Conservation (phyloP, 35 echinoderm and acorn worm species). For the Apostichopus japonicus region DNA sequence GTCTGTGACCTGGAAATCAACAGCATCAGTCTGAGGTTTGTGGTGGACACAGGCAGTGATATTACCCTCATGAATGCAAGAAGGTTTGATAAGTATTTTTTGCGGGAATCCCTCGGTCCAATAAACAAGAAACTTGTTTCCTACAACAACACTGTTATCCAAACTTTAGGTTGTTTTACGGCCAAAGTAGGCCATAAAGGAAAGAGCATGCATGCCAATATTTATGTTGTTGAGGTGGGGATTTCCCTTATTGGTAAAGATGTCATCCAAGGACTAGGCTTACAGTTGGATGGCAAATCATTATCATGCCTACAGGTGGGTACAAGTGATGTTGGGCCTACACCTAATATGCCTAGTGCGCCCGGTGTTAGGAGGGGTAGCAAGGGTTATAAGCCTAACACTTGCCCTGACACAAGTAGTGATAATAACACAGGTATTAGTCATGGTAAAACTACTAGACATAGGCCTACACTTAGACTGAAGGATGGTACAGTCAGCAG, state of each 20-base stretch:
- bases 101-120: slow-evolving; percentile 24
- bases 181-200: background rate
- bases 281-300: background rate
- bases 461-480: background rate
- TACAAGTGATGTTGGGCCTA: too few species aligned
- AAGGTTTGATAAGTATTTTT: slow-evolving; percentile 61
- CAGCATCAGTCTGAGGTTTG: slow-evolving; percentile 31
- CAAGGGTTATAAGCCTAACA: too few species aligned
- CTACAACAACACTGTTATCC: slow-evolving; percentile 12
- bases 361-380: too few species aligned
- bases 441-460: background rate
- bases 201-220: background rate
- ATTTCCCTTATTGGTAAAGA: slow-evolving; percentile 41
- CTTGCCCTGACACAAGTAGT: background rate
- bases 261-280: background rate
- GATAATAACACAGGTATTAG: background rate
- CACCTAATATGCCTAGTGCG: too few species aligned
- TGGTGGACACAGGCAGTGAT: slow-evolving; percentile 64
- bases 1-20: slow-evolving; percentile 33
- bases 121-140: background rate
- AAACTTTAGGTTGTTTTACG: slow-evolving; percentile 26
- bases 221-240: slow-evolving; percentile 47
- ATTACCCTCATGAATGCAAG: slow-evolving; percentile 48
- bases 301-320: background rate
- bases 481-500: background rate